Percentiles rank a stretch among this genome's conserved stretches.
Conservation (phyloP, 1,140 invertebrate species). For the Eriosoma lanigerum region DNA sequence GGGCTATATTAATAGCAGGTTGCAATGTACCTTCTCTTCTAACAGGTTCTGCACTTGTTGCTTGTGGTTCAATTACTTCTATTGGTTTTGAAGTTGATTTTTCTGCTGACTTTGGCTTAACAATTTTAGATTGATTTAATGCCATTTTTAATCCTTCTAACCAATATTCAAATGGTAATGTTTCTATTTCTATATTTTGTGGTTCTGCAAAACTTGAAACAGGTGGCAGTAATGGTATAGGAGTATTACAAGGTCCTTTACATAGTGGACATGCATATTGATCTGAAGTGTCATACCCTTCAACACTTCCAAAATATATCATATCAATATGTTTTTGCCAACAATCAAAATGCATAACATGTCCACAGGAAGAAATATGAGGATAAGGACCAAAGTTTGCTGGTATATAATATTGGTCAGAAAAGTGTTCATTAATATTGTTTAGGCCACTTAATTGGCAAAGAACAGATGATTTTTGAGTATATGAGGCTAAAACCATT, state of each 20-base stretch:
- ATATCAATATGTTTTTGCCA: conserved; percentile 92
- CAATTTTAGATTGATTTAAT: conserved; percentile 56
- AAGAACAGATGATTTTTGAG: conserved; percentile 91
- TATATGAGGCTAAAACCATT: conserved; percentile 89
- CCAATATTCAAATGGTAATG: conserved; percentile 68
- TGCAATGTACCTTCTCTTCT: background rate
- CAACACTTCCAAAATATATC: conserved; percentile 81
- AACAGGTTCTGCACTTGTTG: background rate
- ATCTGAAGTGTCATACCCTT: conserved; percentile 84
- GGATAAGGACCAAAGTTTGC: conserved; percentile 75
- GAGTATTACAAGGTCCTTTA: conserved; percentile 91
- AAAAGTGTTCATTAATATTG: conserved; percentile 52
- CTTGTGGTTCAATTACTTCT: background rate
- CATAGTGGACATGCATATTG: conserved; percentile 98
- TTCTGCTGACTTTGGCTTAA: conserved; percentile 40
- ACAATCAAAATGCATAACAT: conserved; percentile 94
- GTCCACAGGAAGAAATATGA: conserved; percentile 91
- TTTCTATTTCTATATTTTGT: conserved; percentile 55
- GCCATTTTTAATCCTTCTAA: conserved; percentile 66
- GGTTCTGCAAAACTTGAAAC: conserved; percentile 58
- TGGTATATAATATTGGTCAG: conserved; percentile 68
- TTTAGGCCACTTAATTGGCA: conserved; percentile 61
- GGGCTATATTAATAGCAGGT: conserved; percentile 10
- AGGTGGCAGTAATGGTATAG: conserved; percentile 83
- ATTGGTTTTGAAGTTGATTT: background rate